Evolutionary conservation across 2,113 vertebrate genomes (phyloP).

Genomic region (Pelecanoides urinatrix): DNA sequence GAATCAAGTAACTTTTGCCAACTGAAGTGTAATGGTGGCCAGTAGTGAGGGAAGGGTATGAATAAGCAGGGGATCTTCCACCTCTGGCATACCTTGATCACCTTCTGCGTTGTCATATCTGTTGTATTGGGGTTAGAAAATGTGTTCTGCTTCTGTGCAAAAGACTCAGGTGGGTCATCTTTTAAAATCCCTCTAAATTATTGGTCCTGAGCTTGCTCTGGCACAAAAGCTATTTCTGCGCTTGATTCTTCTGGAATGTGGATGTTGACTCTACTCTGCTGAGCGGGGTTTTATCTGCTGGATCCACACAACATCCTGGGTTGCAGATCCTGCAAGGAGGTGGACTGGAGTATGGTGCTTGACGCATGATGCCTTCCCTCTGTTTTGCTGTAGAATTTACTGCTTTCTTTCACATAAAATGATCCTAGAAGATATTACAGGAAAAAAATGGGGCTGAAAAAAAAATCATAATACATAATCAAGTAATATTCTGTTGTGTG

Average conservation of each 20-base stretch:
- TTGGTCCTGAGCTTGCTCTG: background rate
- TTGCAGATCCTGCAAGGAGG: background rate
- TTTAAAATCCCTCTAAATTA: background rate
- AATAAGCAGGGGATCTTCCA: background rate
- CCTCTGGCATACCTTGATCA: background rate
- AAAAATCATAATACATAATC: fast-evolving
- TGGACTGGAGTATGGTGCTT: background rate
- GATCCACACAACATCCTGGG: background rate
- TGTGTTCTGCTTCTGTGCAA: background rate
- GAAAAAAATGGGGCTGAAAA: background rate
- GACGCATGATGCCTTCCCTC: background rate
- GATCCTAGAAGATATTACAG: background rate
- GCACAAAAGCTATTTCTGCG: background rate
- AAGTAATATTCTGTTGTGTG: background rate
- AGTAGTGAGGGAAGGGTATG: background rate
- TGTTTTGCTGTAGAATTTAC: background rate
- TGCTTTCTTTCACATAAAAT: background rate
- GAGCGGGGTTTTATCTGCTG: background rate
- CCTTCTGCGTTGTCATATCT: background rate
- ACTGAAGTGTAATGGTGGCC: background rate
- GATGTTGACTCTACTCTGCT: background rate
- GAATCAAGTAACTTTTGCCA: background rate
- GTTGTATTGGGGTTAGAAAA: background rate
- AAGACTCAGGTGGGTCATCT: background rate
- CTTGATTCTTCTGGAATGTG: background rate